phyloP scores from a whole-genome alignment of 2,113 vertebrate genomes.

The Thomomys bottae region DNA sequence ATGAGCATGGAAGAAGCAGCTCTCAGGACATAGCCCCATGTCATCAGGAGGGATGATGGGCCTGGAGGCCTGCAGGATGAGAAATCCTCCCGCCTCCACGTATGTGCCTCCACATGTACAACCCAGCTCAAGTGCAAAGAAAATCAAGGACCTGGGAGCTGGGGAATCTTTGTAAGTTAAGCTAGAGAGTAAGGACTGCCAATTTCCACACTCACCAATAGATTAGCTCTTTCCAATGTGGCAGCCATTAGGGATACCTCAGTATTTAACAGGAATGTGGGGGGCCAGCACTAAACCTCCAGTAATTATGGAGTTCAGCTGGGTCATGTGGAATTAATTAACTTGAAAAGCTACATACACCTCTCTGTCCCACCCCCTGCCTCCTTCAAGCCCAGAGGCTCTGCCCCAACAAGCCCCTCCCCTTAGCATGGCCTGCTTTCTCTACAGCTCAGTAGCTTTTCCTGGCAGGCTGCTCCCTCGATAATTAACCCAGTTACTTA shows the following conservation, averaged over 20 bases:
- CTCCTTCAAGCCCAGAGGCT: background rate
- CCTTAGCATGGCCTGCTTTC: constrained; percentile 56
- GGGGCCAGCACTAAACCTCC: background rate
- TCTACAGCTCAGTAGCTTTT: background rate
- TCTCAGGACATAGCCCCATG: background rate
- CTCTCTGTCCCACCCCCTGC: background rate
- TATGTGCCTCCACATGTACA: background rate
- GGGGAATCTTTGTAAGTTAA: background rate
- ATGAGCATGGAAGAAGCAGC: background rate
- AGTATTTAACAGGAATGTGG: background rate
- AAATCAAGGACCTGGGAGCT: too few relatives aligned
- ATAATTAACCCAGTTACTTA: constrained; percentile 54
- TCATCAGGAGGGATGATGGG: background rate
- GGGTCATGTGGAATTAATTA: constrained; percentile 37
- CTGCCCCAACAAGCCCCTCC: constrained; percentile 50
- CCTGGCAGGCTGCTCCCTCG: constrained; percentile 38
- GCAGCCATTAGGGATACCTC: background rate
- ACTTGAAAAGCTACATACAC: background rate
- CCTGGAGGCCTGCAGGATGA: background rate
- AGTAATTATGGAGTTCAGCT: background rate
- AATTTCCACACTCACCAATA: background rate
- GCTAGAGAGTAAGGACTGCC: background rate
- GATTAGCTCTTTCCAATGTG: too few relatives aligned
- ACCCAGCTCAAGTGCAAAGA: too few relatives aligned
- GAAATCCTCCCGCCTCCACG: too few relatives aligned